These are phyloP conservation scores for Nasonovia ribisnigri DNA, from an alignment of 2,888 invertebrate genomes.

Conservation along the genomic window DNA sequence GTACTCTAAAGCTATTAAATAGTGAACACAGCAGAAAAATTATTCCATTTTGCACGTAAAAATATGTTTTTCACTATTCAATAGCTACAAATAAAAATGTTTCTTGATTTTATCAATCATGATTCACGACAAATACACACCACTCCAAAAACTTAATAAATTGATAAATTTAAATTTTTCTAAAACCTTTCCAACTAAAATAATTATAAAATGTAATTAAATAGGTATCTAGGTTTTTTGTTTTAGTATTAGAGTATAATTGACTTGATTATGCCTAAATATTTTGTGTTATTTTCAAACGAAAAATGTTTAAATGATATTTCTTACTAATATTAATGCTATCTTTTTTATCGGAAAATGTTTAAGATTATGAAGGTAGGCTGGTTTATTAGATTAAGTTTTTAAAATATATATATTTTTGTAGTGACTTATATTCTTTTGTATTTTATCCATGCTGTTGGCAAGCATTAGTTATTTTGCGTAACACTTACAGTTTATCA, in stretches of 20 bases:
- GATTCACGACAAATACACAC: background rate
- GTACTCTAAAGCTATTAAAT: background rate
- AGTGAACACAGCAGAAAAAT: background rate
- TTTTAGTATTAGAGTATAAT: background rate
- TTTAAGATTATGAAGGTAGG: background rate
- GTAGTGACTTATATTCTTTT: too few species aligned
- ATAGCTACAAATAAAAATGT: background rate
- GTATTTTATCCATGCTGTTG: background rate
- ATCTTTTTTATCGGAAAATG: background rate
- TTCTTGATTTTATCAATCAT: background rate
- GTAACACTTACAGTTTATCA: conserved; percentile 9
- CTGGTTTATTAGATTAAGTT: background rate
- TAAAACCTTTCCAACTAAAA: background rate
- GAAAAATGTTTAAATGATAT: background rate
- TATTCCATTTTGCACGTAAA: background rate
- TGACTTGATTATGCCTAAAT: background rate
- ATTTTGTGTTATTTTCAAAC: background rate
- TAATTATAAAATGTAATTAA: background rate
- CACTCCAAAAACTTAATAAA: background rate
- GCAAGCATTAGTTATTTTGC: background rate
- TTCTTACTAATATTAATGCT: background rate
- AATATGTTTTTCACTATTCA: background rate
- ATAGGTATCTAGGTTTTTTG: background rate
- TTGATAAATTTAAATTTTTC: background rate
- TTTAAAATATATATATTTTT: conserved; percentile 3